Conservation (phyloP, 2,797 vertebrate species). For the Takifugu rubripes region DNA sequence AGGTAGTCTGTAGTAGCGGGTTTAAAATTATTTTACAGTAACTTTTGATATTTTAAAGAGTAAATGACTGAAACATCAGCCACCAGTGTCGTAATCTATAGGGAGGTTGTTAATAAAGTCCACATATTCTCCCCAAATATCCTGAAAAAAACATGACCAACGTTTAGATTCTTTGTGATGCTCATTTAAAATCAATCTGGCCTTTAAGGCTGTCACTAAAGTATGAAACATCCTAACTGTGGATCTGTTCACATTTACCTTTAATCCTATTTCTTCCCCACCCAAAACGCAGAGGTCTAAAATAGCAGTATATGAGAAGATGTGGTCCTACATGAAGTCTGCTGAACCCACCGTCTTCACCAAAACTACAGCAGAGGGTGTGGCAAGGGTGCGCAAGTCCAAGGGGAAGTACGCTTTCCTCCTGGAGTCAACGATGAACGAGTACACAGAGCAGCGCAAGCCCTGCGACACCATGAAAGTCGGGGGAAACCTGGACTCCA, state of each 20-base stretch:
- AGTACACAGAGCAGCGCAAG: slow-evolving; percentile 99
- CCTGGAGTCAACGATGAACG: slow-evolving; percentile 99
- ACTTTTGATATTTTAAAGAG: too few species aligned
- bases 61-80: too few species aligned
- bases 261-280: slow-evolving; percentile 18
- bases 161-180: too few species aligned
- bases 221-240: slow-evolving; percentile 11
- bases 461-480: slow-evolving; percentile 99
- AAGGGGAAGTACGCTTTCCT: slow-evolving; percentile 99
- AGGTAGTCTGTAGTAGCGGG: too few species aligned
- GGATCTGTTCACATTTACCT: slow-evolving; percentile 7
- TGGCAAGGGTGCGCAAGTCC: slow-evolving; percentile 95
- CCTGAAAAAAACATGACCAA: too few species aligned
- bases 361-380: slow-evolving; percentile 94
- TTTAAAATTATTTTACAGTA: too few species aligned
- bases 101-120: too few species aligned
- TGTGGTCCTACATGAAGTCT: slow-evolving; percentile 99
- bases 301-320: slow-evolving; percentile 99
- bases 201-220: background rate
- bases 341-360: slow-evolving; percentile 97
- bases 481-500: slow-evolving; percentile 99
- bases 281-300: slow-evolving; percentile 87
- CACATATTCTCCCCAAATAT: too few species aligned
- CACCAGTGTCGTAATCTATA: too few species aligned
- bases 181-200: too few species aligned